Evolutionary conservation across 2,888 invertebrate genomes (phyloP).

Genomic region (Drosophila yooni): DNA sequence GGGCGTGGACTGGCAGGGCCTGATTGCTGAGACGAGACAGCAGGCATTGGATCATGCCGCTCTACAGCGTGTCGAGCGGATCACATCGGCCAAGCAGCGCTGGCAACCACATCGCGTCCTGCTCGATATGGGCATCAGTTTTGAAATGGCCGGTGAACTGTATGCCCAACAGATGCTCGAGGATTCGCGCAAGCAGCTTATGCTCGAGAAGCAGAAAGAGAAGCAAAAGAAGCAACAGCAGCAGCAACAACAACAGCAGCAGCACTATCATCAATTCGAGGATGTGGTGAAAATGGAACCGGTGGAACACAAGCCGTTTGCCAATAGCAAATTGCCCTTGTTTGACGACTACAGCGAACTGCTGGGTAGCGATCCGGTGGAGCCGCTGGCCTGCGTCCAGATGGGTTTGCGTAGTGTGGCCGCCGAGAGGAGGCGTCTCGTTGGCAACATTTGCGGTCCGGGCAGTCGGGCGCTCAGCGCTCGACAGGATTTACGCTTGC

Average conservation of each 20-base stretch:
- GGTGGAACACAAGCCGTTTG: constrained; percentile 1
- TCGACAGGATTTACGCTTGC: constrained; percentile 90
- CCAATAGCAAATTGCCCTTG: constrained; percentile 56
- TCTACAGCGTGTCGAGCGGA: constrained; percentile 81
- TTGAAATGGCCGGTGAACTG: constrained; percentile 90
- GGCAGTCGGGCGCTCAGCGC: constrained; percentile 92
- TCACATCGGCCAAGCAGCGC: constrained; percentile 88
- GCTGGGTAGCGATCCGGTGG: constrained; percentile 81
- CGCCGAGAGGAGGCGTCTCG: constrained; percentile 87
- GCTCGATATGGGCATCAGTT: constrained; percentile 92
- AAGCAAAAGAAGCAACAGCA: constrained; percentile 22
- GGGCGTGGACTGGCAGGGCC: constrained; percentile 97
- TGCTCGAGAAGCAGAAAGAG: constrained; percentile 73
- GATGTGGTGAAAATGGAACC: constrained; percentile 22
- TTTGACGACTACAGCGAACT: constrained; percentile 84
- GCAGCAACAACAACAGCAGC: constrained; percentile 5
- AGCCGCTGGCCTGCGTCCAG: constrained; percentile 86
- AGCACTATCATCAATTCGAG: not conserved
- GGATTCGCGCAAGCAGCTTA: constrained; percentile 81
- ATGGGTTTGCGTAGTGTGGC: constrained; percentile 88
- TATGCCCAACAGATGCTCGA: constrained; percentile 86
- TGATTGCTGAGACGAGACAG: constrained; percentile 90
- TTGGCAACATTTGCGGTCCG: constrained; percentile 91
- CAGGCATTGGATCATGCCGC: constrained; percentile 71
- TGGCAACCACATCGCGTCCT: constrained; percentile 93